Conservation (phyloP, 1,140 invertebrate species). For the Nasonia giraulti region DNA sequence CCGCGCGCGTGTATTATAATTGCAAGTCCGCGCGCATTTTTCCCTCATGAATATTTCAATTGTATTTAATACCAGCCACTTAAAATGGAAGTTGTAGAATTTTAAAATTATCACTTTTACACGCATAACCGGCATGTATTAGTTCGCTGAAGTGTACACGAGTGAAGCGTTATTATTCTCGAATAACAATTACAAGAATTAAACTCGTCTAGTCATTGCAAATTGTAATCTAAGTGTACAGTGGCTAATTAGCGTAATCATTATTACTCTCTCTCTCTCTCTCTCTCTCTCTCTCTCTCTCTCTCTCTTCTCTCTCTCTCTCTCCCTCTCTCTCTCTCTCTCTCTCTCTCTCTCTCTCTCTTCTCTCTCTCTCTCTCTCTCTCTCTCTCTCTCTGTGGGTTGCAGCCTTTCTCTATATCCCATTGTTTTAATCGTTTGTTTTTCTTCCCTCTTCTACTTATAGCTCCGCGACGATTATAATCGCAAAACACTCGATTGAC, state of each 20-base stretch:
- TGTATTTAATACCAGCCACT: background rate
- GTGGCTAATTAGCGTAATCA: conserved; percentile 32
- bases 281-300: too few relatives aligned
- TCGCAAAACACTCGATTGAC: background rate
- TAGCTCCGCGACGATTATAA: background rate
- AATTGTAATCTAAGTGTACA: conserved; percentile 21
- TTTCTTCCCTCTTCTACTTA: background rate
- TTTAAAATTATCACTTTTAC: conserved; percentile 23
- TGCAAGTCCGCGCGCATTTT: background rate
- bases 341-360: too few relatives aligned
- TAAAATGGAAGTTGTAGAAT: background rate
- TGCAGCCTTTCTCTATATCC: background rate
- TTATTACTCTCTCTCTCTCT: conserved; percentile 2
- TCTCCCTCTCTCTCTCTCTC: too few relatives aligned
- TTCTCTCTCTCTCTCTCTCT: too few relatives aligned
- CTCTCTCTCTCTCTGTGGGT: background rate
- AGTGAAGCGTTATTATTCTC: too few relatives aligned
- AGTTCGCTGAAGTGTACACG: too few relatives aligned
- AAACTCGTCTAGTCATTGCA: conserved; percentile 34
- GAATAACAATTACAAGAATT: conserved; percentile 24
- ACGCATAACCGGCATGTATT: background rate
- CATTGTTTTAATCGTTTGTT: background rate
- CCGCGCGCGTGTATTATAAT: too few relatives aligned
- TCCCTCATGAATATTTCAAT: background rate
- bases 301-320: too few relatives aligned